phyloP scores from a whole-genome alignment of 2,113 vertebrate genomes.

The Anseranas semipalmata region DNA sequence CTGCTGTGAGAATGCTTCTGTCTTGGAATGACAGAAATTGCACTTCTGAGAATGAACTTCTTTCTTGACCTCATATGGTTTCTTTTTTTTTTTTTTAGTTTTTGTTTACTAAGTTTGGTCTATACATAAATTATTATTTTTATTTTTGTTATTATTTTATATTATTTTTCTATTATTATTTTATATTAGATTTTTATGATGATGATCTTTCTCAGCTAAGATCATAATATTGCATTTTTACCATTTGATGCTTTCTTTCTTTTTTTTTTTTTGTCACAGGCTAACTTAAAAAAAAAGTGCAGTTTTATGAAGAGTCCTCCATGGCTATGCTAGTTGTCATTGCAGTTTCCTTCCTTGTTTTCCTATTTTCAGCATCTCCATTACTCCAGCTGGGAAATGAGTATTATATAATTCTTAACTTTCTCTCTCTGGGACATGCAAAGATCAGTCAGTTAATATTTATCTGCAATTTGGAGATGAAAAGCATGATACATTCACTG shows the following conservation, averaged over 20 bases:
- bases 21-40: background rate
- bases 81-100: background rate
- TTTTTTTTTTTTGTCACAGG: background rate
- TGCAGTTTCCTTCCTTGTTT: background rate
- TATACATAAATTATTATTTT: background rate
- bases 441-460: background rate
- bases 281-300: background rate
- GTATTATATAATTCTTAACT: background rate
- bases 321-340: background rate
- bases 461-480: background rate
- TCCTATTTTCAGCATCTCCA: background rate
- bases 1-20: background rate
- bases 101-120: background rate
- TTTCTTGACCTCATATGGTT: background rate
- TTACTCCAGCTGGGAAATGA: background rate
- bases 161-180: too few species aligned
- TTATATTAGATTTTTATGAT: too few species aligned
- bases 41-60: background rate
- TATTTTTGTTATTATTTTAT: too few species aligned
- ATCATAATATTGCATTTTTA: background rate
- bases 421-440: background rate
- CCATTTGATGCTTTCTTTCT: background rate
- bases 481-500: background rate
- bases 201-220: background rate
- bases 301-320: background rate